Conservation (phyloP, 2,113 vertebrate genomes). For the Xenopus borealis region DNA sequence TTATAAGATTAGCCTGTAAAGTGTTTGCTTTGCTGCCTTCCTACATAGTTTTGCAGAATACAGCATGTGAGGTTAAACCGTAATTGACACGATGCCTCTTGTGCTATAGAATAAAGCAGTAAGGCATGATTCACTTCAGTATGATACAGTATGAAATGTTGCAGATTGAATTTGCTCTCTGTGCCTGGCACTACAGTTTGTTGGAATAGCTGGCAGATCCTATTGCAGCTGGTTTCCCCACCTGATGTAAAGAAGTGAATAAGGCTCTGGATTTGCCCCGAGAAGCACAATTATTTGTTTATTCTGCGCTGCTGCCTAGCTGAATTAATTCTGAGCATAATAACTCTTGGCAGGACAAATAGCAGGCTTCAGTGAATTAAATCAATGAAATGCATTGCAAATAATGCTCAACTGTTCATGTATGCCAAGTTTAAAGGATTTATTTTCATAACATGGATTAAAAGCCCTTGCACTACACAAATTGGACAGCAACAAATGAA, state of each 20-base stretch:
- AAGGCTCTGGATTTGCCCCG: conserved; percentile 1
- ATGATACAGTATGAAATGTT: background rate
- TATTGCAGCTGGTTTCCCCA: conserved; percentile 13
- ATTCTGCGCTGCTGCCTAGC: conserved; percentile 11
- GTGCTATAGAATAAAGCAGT: too few relatives aligned
- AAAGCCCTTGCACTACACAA: too few relatives aligned
- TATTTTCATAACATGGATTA: background rate
- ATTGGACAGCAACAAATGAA: too few relatives aligned
- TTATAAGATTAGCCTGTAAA: too few relatives aligned
- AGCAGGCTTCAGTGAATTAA: conserved; percentile 1
- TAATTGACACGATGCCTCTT: too few relatives aligned
- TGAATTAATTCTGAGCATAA: conserved; percentile 28
- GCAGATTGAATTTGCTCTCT: conserved; percentile 15
- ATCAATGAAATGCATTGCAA: conserved; percentile 1
- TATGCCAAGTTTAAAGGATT: background rate
- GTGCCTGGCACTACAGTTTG: background rate
- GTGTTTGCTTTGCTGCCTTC: too few relatives aligned
- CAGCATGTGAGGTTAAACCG: too few relatives aligned
- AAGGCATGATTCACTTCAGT: too few relatives aligned
- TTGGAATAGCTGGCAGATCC: conserved; percentile 2
- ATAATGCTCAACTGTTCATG: conserved; percentile 17
- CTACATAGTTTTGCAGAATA: too few relatives aligned
- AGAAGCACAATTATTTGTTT: conserved; percentile 26
- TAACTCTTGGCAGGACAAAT: conserved; percentile 24
- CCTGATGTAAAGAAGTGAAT: conserved; percentile 31